These are phyloP conservation scores for Datnioides undecimradiatus DNA, from an alignment of 2,113 vertebrate species.

Conservation along the genomic window DNA sequence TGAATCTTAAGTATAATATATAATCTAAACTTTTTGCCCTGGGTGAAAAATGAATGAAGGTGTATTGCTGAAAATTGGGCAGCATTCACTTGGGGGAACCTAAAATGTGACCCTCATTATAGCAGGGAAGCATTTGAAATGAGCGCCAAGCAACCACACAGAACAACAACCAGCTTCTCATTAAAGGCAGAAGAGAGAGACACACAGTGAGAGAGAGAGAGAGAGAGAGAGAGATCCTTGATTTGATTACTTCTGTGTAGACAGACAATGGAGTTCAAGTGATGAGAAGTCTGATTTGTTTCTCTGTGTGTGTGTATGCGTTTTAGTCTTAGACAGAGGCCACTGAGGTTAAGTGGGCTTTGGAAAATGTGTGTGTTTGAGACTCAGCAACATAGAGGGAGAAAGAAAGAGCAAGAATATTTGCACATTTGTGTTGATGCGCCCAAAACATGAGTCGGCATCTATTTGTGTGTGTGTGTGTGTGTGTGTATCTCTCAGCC, in stretches of 20 bases:
- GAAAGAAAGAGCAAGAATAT: not conserved
- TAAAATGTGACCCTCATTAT: constrained; percentile 34
- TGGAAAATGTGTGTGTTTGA: not conserved
- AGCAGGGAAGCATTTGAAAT: constrained; percentile 36
- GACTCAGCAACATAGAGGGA: not conserved
- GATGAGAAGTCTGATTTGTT: constrained; percentile 38
- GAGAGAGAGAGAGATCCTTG: constrained; percentile 36
- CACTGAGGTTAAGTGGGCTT: constrained; percentile 41
- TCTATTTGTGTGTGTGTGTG: constrained; percentile 16
- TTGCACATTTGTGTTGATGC: not conserved
- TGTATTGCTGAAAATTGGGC: constrained; percentile 9
- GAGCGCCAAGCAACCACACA: constrained; percentile 21
- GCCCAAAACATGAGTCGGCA: not conserved
- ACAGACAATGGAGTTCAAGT: constrained; percentile 39
- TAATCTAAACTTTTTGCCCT: not conserved
- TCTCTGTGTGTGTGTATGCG: constrained; percentile 20
- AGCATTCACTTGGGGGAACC: constrained; percentile 31
- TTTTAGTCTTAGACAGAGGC: constrained; percentile 24
- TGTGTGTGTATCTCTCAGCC: not conserved
- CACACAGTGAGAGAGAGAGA: constrained; percentile 4
- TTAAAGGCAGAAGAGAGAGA: constrained; percentile 49
- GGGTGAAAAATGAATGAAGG: not conserved
- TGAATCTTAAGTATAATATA: not conserved
- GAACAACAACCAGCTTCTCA: constrained; percentile 61
- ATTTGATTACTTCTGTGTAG: constrained; percentile 77